These are phyloP conservation scores for Lucilia sericata DNA, from an alignment of 1,140 invertebrate species.

Conservation along the genomic window DNA sequence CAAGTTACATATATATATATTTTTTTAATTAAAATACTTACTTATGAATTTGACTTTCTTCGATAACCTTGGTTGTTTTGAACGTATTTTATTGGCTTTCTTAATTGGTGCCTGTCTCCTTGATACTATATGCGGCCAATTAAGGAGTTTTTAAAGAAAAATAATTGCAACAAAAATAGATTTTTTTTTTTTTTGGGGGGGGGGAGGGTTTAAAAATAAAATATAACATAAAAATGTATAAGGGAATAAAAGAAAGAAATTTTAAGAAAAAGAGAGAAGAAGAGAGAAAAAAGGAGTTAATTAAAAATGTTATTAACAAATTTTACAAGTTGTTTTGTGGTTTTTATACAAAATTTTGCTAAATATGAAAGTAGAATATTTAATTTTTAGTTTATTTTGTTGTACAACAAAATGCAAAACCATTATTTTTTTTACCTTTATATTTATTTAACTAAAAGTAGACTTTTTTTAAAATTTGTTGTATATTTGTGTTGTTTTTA, in stretches of 20 bases:
- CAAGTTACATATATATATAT: not conserved
- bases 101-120: conserved; percentile 79
- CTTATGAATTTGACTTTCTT: conserved; percentile 91
- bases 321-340: not conserved
- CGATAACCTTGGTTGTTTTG: conserved; percentile 79
- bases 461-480: conserved; percentile 8
- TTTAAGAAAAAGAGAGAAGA: conserved; percentile 17
- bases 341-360: conserved; percentile 10
- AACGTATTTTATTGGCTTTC: conserved; percentile 78
- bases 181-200: not conserved
- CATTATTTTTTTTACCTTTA: not conserved
- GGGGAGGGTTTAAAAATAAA: conserved; percentile 1
- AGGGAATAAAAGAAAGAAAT: conserved; percentile 2
- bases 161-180: not conserved
- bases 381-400: not conserved
- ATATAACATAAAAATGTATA: not conserved
- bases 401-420: not conserved
- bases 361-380: not conserved
- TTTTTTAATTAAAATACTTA: conserved; percentile 72
- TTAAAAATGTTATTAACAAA: not conserved
- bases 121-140: conserved; percentile 56
- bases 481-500: not conserved
- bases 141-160: not conserved
- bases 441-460: conserved; percentile 7
- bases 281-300: conserved; percentile 28